Evolutionary conservation across 2,888 invertebrate species (phyloP), one percentile per base, ranked within the genome.

Genomic region (Netelia inedita): DNA sequence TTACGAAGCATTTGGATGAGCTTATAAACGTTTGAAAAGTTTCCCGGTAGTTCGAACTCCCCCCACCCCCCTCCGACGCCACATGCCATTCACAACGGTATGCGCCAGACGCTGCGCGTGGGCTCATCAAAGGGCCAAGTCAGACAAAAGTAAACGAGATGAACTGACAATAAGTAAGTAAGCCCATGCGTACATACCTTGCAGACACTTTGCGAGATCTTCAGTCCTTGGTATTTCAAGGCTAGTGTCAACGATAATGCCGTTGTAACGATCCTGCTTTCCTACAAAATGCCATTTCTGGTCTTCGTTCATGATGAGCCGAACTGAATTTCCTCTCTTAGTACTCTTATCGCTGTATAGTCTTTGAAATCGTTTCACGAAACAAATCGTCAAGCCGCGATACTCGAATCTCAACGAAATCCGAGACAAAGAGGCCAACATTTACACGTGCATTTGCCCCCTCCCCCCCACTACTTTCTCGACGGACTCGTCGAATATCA

Each of bases 231-330:
- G 96, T 57, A 95, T 93, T 92, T 96, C 96, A 71, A 94, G 90
- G 65, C 92, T 92, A 0, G 97, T 96, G 91, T 96, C 95, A 0
- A 98, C 95, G n/a, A 96, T 96, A 6, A 98, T 94, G 1, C 97
- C 98, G 90, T 96, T 95, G 88, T 96, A 97, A 87, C 96, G 95
- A 93, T 98, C 97, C 28, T 90, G 74, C 10, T 89, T 89, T 0
- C 96, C 95, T 53, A 93, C 91, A 90, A 96, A 96, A 35, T 75
- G 79, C 41, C 41, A 35, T 28, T 53, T 23, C 19, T 66, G 63
- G 21, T 71, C 28, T 57, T 28, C 50, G 41, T 69, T 68, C 35
- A 35, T 35, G 16, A 23, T 43, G 10, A 16, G 21, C 50, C 11
- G 9, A 14, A 14, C 14, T 46, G 46, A 14, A 3, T 1, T 46